Conservation (phyloP, 2,888 invertebrate genomes). For the Druceiella hillmani region DNA sequence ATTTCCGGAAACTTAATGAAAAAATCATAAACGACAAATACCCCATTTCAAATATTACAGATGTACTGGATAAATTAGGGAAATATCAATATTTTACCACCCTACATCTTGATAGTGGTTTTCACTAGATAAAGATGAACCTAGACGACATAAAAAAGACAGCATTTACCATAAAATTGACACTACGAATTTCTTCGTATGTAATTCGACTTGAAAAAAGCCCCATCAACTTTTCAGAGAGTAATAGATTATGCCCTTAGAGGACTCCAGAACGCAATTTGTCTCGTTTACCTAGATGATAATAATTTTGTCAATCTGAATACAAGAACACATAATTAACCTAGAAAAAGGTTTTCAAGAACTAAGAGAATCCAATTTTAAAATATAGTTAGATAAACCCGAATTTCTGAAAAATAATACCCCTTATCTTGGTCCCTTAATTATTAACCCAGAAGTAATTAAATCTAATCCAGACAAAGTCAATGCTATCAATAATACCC, state of each 20-base stretch:
- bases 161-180: constrained; percentile 26
- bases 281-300: constrained; percentile 27
- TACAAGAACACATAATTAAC: too few relatives aligned
- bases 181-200: constrained; percentile 28
- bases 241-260: constrained; percentile 27
- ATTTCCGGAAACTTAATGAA: constrained; percentile 21
- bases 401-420: constrained; percentile 9
- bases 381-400: constrained; percentile 1
- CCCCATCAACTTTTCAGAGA: constrained; percentile 30
- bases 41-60: constrained; percentile 24
- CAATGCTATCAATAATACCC: constrained; percentile 19
- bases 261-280: constrained; percentile 17
- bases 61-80: constrained; percentile 24
- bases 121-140: constrained; percentile 25
- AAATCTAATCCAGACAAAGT: constrained; percentile 26
- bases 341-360: too few relatives aligned
- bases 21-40: constrained; percentile 24
- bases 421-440: constrained; percentile 26
- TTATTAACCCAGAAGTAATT: constrained; percentile 23
- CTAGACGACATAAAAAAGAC: constrained; percentile 25
- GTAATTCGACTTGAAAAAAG: constrained; percentile 28
- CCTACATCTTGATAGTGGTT: constrained; percentile 25
- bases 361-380: constrained; percentile 3
- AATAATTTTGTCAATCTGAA: too few relatives aligned
- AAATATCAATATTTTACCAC: constrained; percentile 21